A percentile compares a stretch with the other conserved stretches of the same genome.
Evolutionary conservation across 2,113 vertebrate species (phyloP).

Genomic region (Pyxicephalus adspersus): DNA sequence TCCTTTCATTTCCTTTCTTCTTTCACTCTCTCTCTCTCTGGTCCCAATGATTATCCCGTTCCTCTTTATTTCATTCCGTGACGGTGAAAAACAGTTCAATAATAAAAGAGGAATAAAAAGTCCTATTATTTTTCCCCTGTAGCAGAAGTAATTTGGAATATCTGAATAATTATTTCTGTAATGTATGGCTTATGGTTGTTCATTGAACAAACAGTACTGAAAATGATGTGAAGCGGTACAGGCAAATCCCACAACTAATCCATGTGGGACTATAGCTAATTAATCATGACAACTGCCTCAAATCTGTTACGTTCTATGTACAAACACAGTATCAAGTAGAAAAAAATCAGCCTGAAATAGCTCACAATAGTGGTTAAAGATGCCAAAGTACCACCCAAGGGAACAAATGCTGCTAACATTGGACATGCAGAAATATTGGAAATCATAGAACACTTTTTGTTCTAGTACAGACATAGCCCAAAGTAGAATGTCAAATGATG

Average conservation of each 20-base stretch:
- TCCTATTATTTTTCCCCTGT: background rate
- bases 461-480: no score
- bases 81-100: no score
- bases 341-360: background rate
- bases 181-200: constrained; percentile 13
- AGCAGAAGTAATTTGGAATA: background rate
- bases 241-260: constrained; percentile 32
- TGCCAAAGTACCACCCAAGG: background rate
- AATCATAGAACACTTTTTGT: no score
- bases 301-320: constrained; percentile 17
- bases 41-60: no score
- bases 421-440: no score
- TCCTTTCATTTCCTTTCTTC: no score
- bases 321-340: background rate
- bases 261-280: constrained; percentile 25
- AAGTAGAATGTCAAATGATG: no score
- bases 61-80: no score
- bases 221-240: constrained; percentile 20
- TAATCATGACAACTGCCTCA: constrained; percentile 30
- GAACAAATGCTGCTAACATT: background rate
- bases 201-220: constrained; percentile 26
- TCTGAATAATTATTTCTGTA: constrained; percentile 29
- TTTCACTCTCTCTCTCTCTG: no score
- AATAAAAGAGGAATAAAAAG: background rate
- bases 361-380: background rate